Conservation (phyloP, 1,140 invertebrate genomes). For the Lineus longissimus region DNA sequence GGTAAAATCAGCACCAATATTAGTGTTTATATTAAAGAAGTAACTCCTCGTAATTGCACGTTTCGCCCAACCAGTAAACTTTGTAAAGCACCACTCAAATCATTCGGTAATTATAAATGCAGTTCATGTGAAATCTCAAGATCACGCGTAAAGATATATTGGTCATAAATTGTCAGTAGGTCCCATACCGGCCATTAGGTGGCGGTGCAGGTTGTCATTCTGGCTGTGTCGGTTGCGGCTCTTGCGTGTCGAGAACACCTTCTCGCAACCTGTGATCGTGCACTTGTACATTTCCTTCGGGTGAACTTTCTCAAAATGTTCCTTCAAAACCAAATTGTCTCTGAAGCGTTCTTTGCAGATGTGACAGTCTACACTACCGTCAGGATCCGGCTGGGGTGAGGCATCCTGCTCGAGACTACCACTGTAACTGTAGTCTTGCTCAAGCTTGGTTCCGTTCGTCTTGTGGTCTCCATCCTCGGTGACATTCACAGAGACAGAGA, state of each 20-base stretch:
- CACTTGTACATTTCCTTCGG: constrained; percentile 65
- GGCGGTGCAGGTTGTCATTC: constrained; percentile 50
- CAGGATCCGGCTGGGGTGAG: constrained; percentile 45
- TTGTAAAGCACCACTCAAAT: too few species aligned
- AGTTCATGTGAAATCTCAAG: too few species aligned
- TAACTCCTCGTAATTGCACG: too few species aligned
- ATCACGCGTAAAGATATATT: too few species aligned
- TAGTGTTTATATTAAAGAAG: too few species aligned
- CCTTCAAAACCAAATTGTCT: constrained; percentile 61
- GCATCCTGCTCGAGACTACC: background rate
- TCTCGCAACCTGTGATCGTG: constrained; percentile 73
- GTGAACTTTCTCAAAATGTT: constrained; percentile 67
- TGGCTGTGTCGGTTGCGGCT: constrained; percentile 69
- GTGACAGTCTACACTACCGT: constrained; percentile 64
- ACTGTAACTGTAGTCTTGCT: background rate
- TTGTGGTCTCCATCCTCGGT: background rate
- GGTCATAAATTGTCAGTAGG: too few species aligned
- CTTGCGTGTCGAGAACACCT: constrained; percentile 73
- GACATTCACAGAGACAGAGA: constrained; percentile 18
- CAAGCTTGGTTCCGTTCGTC: background rate
- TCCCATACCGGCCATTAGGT: constrained; percentile 9
- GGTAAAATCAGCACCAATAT: too few species aligned
- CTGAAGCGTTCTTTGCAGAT: constrained; percentile 64
- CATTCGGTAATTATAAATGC: too few species aligned
- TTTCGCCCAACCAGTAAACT: too few species aligned